Evolutionary conservation across 2,888 invertebrate genomes (phyloP).

Genomic region (Dynastes maya): DNA sequence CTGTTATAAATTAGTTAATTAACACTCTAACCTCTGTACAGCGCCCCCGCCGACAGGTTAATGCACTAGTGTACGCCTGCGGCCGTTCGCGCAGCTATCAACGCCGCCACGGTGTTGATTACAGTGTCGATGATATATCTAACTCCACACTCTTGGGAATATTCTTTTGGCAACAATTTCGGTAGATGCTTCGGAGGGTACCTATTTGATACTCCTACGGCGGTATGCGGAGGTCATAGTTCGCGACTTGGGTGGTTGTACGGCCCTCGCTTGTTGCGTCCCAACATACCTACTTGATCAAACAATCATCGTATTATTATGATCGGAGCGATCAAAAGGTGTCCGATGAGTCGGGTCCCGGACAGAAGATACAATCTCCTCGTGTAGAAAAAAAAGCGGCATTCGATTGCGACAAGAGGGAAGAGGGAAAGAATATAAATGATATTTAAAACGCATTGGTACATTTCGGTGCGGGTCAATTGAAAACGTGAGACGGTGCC

Average conservation of each 20-base stretch:
- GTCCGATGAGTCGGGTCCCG: slow-evolving; percentile 13
- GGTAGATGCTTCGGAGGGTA: slow-evolving; percentile 6
- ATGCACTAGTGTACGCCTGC: slow-evolving; percentile 57
- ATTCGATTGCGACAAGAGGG: slow-evolving; percentile 22
- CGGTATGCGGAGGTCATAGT: slow-evolving; percentile 27
- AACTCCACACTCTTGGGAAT: slow-evolving; percentile 16
- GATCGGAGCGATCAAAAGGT: slow-evolving; percentile 46
- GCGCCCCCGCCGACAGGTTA: slow-evolving; percentile 63
- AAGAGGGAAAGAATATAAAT: slow-evolving; percentile 26
- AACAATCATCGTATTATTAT: slow-evolving; percentile 47
- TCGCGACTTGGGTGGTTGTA: slow-evolving; percentile 42
- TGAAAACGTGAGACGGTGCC: slow-evolving; percentile 41
- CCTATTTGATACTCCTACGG: neutral
- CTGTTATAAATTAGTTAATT: slow-evolving; percentile 67
- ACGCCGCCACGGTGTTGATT: slow-evolving; percentile 41
- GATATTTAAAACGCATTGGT: slow-evolving; percentile 46
- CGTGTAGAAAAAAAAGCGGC: slow-evolving; percentile 18
- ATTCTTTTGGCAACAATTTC: slow-evolving; percentile 31
- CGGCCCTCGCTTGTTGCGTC: slow-evolving; percentile 30
- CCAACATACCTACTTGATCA: slow-evolving; percentile 32
- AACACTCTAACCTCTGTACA: slow-evolving; percentile 64
- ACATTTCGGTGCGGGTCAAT: slow-evolving; percentile 43
- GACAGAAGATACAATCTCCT: slow-evolving; percentile 26
- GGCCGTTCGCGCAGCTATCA: slow-evolving; percentile 39
- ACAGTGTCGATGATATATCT: slow-evolving; percentile 7